Evolutionary conservation across 2,113 vertebrate species (phyloP).

Genomic region (Cheilinus undulatus): DNA sequence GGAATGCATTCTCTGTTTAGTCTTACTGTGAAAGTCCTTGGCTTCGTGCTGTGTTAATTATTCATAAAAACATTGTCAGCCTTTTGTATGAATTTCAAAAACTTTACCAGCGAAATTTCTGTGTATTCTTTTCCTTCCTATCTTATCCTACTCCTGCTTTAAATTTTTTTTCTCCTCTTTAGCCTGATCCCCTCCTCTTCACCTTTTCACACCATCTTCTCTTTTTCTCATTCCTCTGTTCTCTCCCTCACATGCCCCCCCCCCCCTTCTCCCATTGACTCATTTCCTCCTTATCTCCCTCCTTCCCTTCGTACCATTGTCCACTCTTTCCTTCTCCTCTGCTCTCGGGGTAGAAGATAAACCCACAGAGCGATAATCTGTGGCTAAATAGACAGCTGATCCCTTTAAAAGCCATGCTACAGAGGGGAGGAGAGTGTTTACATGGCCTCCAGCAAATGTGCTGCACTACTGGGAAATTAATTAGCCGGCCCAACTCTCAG

Average conservation of each 20-base stretch:
- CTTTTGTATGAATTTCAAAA: neutral
- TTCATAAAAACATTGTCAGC: neutral
- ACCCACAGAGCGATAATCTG: constrained; percentile 65
- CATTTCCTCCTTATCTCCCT: neutral
- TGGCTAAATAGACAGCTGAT: constrained; percentile 69
- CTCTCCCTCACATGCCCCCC: neutral
- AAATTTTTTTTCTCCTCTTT: too few relatives aligned
- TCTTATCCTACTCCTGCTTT: neutral
- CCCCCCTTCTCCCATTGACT: neutral
- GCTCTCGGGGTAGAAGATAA: constrained; percentile 51
- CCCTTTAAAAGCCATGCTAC: constrained; percentile 51
- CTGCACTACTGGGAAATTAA: constrained; percentile 66
- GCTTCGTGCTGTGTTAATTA: too few relatives aligned
- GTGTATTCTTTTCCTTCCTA: neutral
- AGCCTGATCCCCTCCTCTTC: neutral
- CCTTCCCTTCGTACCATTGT: constrained; percentile 1
- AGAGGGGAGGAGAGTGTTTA: constrained; percentile 66
- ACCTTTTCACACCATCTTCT: neutral
- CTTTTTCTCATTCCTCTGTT: neutral
- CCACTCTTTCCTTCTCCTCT: constrained; percentile 5
- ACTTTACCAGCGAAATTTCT: neutral
- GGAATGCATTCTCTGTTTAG: too few relatives aligned
- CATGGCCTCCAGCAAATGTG: constrained; percentile 60
- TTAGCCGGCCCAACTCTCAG: constrained; percentile 47
- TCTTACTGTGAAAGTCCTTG: too few relatives aligned